Evolutionary conservation across 1,140 invertebrate species (phyloP).

Genomic region (Archivesica marissinica): DNA sequence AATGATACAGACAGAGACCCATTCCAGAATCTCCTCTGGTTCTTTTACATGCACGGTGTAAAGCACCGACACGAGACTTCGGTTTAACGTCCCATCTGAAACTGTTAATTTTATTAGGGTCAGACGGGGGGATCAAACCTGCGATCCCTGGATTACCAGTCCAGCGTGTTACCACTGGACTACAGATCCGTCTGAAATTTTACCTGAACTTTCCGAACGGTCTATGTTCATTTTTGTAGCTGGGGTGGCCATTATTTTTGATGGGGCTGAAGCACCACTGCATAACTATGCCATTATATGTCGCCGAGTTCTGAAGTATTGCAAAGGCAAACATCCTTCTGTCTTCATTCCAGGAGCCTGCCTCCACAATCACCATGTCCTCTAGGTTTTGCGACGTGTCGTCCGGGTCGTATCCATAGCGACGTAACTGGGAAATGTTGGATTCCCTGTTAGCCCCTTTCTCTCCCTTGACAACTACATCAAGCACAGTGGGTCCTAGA

Average conservation of each 20-base stretch:
- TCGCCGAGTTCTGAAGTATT: conserved; percentile 15
- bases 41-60: no score
- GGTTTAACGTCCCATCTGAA: no score
- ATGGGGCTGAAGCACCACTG: conserved; percentile 13
- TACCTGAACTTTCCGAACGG: conserved; percentile 9
- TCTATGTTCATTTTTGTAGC: conserved; percentile 25
- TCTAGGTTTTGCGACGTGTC: not conserved
- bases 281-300: conserved; percentile 12
- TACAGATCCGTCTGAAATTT: no score
- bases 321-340: conserved; percentile 7
- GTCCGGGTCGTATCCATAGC: not conserved
- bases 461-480: conserved; percentile 15
- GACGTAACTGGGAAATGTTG: conserved; percentile 7
- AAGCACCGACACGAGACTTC: no score
- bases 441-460: conserved; percentile 14
- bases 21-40: no score
- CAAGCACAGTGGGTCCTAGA: conserved; percentile 14
- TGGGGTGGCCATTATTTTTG: not conserved
- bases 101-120: no score
- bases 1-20: no score
- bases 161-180: no score
- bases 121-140: no score
- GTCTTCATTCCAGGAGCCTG: not conserved
- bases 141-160: no score
- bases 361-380: conserved; percentile 30